phyloP scores from a whole-genome alignment of 2,113 vertebrate species.

The Pelvicachromis taeniatus region DNA sequence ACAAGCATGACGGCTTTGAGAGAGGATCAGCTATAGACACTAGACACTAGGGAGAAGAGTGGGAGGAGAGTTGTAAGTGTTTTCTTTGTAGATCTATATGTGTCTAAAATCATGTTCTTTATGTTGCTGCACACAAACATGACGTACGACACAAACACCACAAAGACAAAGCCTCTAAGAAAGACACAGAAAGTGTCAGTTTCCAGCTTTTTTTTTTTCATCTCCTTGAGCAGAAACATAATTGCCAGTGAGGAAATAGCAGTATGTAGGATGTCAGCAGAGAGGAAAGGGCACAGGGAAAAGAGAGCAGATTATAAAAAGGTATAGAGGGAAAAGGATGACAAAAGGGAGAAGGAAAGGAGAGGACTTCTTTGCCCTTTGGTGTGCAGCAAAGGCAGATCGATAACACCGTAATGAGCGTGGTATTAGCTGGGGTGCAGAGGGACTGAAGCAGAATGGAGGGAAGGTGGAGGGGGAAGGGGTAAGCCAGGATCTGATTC shows the following conservation, averaged over 20 bases:
- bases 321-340: constrained; percentile 30
- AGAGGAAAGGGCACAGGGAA: constrained; percentile 7
- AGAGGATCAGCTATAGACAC: not conserved
- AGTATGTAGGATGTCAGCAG: not conserved
- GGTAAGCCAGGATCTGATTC: constrained; percentile 51
- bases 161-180: not conserved
- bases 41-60: not conserved
- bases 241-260: constrained; percentile 5
- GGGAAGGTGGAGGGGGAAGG: constrained; percentile 31
- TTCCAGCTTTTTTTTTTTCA: not conserved
- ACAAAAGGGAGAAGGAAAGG: constrained; percentile 41
- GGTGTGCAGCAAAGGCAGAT: constrained; percentile 50
- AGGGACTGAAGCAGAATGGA: constrained; percentile 54
- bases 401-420: constrained; percentile 68
- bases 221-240: constrained; percentile 11
- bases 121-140: not conserved
- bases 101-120: not conserved
- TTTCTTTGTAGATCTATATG: not conserved
- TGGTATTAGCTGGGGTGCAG: constrained; percentile 67
- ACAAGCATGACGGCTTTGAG: not conserved
- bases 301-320: constrained; percentile 44
- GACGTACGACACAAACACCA: not conserved
- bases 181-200: not conserved
- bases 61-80: not conserved
- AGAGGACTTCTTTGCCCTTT: constrained; percentile 63